phyloP scores from a whole-genome alignment of 37 sponge, comb jelly and placozoan species.

The Chondrilla cf. caribensis region DNA sequence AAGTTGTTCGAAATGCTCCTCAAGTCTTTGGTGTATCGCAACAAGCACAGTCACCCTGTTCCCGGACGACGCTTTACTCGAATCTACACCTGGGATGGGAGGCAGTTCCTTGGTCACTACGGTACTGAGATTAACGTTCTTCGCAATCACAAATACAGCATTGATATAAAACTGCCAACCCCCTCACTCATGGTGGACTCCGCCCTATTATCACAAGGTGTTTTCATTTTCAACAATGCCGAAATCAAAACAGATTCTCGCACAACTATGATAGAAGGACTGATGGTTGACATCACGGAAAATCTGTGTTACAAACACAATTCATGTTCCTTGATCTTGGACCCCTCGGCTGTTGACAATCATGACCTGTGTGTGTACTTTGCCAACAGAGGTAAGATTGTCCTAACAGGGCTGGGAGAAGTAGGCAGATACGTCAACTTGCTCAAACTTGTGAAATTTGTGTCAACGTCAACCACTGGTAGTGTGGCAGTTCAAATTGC shows the following conservation, averaged over 20 bases:
- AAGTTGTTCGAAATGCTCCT: conserved; percentile 30
- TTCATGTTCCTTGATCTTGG: not conserved
- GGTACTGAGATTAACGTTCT: not conserved
- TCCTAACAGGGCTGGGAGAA: not conserved
- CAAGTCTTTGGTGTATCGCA: conserved; percentile 35
- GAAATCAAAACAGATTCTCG: not conserved
- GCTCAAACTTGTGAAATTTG: not conserved
- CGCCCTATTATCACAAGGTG: not conserved
- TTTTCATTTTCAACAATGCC: not conserved
- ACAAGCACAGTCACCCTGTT: conserved; percentile 43
- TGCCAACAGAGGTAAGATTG: not conserved
- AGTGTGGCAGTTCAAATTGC: too few species aligned
- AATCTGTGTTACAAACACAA: not conserved
- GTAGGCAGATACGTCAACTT: not conserved
- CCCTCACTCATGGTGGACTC: not conserved
- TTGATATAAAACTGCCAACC: not conserved
- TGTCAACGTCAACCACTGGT: not conserved
- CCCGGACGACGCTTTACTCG: conserved; percentile 33
- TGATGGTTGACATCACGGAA: conserved; percentile 1
- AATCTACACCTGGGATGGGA: conserved; percentile 16
- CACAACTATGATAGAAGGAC: not conserved
- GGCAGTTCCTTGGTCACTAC: not conserved
- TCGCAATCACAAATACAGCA: not conserved
- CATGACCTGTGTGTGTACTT: conserved; percentile 14
- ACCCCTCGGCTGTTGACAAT: not conserved